These are phyloP conservation scores for Tragelaphus strepsiceros DNA, from an alignment of 2,113 vertebrate genomes.

Conservation along the genomic window DNA sequence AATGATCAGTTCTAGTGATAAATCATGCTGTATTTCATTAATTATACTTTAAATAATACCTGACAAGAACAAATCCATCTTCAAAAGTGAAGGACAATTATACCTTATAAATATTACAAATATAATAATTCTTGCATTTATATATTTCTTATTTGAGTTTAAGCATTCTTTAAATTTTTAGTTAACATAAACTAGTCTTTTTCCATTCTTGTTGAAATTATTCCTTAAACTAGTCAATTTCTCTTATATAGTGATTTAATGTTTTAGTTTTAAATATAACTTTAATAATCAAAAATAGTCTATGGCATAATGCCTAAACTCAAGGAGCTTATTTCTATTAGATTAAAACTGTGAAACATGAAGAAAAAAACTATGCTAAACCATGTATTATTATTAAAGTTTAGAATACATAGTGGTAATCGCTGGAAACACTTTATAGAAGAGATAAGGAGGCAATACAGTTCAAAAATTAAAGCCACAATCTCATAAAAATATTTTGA, in stretches of 20 bases:
- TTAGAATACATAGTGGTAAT: background rate
- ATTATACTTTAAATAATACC: background rate
- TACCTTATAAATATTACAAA: background rate
- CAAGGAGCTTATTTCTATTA: background rate
- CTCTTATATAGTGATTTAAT: background rate
- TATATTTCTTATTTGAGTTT: background rate
- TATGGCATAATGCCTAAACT: background rate
- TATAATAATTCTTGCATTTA: background rate
- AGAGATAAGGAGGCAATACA: background rate
- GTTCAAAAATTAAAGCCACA: background rate
- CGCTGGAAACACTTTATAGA: background rate
- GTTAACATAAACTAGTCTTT: background rate
- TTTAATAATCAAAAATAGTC: background rate
- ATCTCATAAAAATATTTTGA: background rate
- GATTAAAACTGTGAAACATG: background rate
- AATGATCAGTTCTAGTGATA: background rate
- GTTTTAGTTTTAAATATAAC: background rate
- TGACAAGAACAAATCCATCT: background rate
- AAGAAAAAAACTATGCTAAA: background rate
- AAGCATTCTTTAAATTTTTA: background rate
- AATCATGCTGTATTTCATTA: background rate
- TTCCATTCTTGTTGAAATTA: background rate
- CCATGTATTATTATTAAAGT: background rate
- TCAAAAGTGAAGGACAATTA: background rate
- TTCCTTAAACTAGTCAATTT: background rate